Evolutionary conservation across 2,113 vertebrate genomes (phyloP), one percentile per base, ranked within the genome.

Genomic region (Tetrao urogallus): DNA sequence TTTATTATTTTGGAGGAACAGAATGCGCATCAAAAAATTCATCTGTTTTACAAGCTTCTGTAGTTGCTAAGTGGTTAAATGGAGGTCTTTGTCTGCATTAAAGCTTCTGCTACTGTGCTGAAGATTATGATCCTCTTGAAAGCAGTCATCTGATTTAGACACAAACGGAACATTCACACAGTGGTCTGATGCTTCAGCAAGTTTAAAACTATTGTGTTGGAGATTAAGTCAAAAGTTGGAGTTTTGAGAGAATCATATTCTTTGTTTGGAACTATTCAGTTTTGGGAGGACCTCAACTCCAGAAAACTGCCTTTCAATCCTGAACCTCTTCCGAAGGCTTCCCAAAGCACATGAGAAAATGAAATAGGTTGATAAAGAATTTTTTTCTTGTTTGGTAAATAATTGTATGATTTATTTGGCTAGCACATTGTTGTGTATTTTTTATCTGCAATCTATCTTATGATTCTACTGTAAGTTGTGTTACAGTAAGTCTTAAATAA

Each of bases 91-190:
- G 42, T 86, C 52, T 86, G 34, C 70, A 72, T 89, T 84, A 84
- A 84, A 87, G 69, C 28, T 61, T 72, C 28, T 91, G 74, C 52
- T 60, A 61, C 64, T 88, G 63, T 73, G 71, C n/a, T 70, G 43
- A 93, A 79, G 48, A 47, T 73, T 82, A 57, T 64, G 66, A 91
- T 82, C 43, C n/a, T 95, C 43, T 43, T 56, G 27, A 80, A 91
- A 79, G 30, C 34, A 78, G 19, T 81, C 54, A 52, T 15, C 47
- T 89, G 52, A 19, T 81, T 90, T 73, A 94, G 56, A 32, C 16
- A n/a, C 36, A 84, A 75, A 32, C 45, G 73, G 58, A 84, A 66
- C 40, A 85, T 72, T 82, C 85, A 56, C 54, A 54, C 66, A 0
- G 0, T 78, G 66, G 27, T 69, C 71, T 65, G 66, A 69, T 27